Conservation (phyloP, 2,888 invertebrate genomes). For the Esperia sulphurella region DNA sequence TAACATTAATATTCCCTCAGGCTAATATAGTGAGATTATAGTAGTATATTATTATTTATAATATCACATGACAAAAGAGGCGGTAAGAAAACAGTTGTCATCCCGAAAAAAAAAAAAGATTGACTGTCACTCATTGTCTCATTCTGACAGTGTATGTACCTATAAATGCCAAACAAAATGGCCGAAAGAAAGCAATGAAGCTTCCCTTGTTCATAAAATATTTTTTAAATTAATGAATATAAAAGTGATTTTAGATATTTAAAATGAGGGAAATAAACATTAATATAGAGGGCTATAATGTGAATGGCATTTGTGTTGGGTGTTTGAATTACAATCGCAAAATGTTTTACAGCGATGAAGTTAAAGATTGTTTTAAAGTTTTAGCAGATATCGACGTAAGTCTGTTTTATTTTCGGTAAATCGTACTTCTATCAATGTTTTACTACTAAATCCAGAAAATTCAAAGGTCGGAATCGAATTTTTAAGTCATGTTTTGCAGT, state of each 20-base stretch:
- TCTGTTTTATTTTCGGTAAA: conserved; percentile 11
- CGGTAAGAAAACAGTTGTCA: too few relatives aligned
- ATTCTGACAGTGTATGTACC: too few relatives aligned
- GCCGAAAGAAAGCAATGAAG: conserved; percentile 68
- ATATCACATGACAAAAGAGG: too few relatives aligned
- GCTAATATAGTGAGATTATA: too few relatives aligned
- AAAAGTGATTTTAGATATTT: background rate
- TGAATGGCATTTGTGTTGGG: conserved; percentile 69
- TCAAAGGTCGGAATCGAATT: background rate
- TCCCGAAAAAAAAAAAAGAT: too few relatives aligned
- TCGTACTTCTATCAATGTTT: background rate
- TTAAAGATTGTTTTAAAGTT: conserved; percentile 52
- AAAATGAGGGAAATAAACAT: conserved; percentile 69
- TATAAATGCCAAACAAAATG: conserved; percentile 41
- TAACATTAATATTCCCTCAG: too few relatives aligned
- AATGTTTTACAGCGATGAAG: conserved; percentile 52
- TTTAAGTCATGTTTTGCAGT: conserved; percentile 26
- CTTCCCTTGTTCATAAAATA: conserved; percentile 45
- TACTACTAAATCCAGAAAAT: background rate
- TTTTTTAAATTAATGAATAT: conserved; percentile 18
- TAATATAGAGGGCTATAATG: conserved; percentile 72
- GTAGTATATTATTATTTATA: too few relatives aligned
- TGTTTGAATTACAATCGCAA: conserved; percentile 66
- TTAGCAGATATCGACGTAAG: conserved; percentile 67
- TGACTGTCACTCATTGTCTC: too few relatives aligned